These are phyloP conservation scores for Crotalus horridus DNA, from an alignment of 2,113 vertebrate species.

Conservation along the genomic window DNA sequence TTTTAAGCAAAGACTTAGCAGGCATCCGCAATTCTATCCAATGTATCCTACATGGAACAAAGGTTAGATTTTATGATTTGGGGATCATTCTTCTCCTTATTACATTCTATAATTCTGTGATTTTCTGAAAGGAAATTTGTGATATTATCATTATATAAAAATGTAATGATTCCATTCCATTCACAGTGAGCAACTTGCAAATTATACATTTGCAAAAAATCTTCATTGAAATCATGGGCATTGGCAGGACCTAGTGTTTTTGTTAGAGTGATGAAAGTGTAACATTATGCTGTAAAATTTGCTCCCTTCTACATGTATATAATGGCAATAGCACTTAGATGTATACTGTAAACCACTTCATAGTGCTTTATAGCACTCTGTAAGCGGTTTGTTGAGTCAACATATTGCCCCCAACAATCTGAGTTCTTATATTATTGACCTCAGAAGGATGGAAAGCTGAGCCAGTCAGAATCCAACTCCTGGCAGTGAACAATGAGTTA, in stretches of 20 bases:
- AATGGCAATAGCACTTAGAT: background rate
- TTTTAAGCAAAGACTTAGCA: background rate
- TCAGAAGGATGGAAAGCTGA: background rate
- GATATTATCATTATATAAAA: background rate
- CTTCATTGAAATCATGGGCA: background rate
- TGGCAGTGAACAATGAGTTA: background rate
- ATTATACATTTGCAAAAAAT: background rate
- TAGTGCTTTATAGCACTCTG: background rate
- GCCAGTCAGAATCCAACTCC: no score
- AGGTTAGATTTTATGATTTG: background rate
- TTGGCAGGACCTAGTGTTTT: background rate
- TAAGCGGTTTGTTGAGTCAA: background rate
- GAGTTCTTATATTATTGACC: background rate
- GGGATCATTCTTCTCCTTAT: background rate
- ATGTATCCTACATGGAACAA: background rate
- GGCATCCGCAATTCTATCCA: background rate
- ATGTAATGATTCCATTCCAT: background rate
- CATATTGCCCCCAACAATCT: background rate
- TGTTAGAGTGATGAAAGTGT: background rate
- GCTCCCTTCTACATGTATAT: background rate
- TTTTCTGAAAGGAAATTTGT: background rate
- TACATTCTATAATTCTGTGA: background rate
- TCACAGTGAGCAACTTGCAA: background rate
- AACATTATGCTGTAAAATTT: background rate
- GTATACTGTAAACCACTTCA: background rate